phyloP scores from a whole-genome alignment of 1,140 invertebrate species.

The Tachypleus tridentatus region DNA sequence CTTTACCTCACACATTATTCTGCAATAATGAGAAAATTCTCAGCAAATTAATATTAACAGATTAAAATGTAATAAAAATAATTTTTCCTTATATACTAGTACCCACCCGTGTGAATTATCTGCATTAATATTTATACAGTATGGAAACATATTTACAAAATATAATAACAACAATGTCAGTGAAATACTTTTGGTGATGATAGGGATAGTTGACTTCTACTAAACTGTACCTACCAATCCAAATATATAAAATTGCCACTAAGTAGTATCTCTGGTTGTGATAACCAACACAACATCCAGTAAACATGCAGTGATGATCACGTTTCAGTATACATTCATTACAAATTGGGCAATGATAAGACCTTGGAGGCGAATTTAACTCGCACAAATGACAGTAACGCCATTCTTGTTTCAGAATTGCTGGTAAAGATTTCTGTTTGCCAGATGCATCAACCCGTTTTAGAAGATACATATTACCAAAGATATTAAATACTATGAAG shows the following conservation, averaged over 20 bases:
- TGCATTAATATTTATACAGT: too few relatives aligned
- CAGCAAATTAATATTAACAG: too few relatives aligned
- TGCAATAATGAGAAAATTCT: too few relatives aligned
- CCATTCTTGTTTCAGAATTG: conserved; percentile 21
- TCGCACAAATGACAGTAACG: conserved; percentile 24
- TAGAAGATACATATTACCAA: conserved; percentile 57
- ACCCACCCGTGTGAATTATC: too few relatives aligned
- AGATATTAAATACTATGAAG: conserved; percentile 58
- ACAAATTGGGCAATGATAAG: conserved; percentile 24
- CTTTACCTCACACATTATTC: too few relatives aligned
- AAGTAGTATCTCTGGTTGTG: conserved; percentile 23
- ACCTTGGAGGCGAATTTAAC: conserved; percentile 22
- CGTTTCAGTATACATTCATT: conserved; percentile 24
- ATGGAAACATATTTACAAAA: too few relatives aligned
- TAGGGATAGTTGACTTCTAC: too few relatives aligned
- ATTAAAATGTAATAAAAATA: too few relatives aligned
- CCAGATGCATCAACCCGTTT: conserved; percentile 55
- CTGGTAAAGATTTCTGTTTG: conserved; percentile 34
- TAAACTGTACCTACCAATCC: conserved; percentile 15
- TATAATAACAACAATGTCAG: too few relatives aligned
- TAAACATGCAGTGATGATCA: conserved; percentile 26
- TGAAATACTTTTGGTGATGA: too few relatives aligned
- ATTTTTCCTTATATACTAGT: too few relatives aligned
- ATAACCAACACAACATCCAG: conserved; percentile 24
- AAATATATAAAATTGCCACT: conserved; percentile 19